Evolutionary conservation across 2,113 vertebrate genomes (phyloP).

Genomic region (Meriones unguiculatus): DNA sequence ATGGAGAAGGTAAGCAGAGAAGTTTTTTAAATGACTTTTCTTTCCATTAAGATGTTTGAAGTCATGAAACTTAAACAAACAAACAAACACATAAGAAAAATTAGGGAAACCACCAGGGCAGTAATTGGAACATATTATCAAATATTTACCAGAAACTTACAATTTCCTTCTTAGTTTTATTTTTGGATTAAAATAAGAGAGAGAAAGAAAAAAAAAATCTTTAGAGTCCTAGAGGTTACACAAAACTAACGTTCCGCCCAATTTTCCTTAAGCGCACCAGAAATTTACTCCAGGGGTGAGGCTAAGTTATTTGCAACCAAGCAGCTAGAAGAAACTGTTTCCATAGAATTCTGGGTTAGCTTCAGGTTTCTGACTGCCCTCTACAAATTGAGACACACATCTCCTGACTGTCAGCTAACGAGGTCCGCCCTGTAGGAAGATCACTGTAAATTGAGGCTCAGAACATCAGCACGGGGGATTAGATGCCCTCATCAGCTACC

Average conservation of each 20-base stretch:
- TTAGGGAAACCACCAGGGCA: background rate
- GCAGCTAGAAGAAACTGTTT: background rate
- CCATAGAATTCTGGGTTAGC: background rate
- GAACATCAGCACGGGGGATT: slow-evolving; percentile 26
- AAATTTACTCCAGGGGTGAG: background rate
- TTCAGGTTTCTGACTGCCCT: slow-evolving; percentile 41
- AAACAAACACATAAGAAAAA: slow-evolving; percentile 14
- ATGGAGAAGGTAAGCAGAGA: background rate
- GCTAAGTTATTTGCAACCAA: background rate
- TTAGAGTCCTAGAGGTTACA: background rate
- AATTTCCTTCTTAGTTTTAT: background rate
- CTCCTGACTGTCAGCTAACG: slow-evolving; percentile 64
- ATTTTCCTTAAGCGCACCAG: background rate
- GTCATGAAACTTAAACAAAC: background rate
- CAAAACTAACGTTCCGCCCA: background rate
- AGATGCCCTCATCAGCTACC: slow-evolving; percentile 68
- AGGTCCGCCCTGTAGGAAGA: slow-evolving; percentile 64
- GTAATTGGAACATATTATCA: slow-evolving; percentile 11
- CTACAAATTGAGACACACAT: slow-evolving; percentile 53
- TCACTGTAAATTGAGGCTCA: slow-evolving; percentile 64
- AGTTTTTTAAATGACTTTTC: background rate
- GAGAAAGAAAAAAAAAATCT: background rate
- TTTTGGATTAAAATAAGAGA: background rate
- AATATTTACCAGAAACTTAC: slow-evolving; percentile 18
- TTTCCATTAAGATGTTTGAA: background rate